Conservation (phyloP, 2,113 vertebrate genomes). For the Clarias batrachus region DNA sequence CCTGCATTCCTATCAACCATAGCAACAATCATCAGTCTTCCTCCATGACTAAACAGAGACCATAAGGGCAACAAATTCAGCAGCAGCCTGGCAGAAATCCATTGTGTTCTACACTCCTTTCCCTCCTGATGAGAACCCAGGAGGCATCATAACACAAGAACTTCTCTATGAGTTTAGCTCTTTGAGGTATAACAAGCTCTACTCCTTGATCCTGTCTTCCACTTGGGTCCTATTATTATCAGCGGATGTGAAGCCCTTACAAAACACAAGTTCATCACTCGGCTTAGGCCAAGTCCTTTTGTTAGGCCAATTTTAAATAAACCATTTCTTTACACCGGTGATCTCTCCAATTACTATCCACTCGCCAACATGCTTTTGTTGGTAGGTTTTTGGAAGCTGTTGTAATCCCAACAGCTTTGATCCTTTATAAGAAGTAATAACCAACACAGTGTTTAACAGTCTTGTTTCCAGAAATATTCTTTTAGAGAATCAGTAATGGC, state of each 20-base stretch:
- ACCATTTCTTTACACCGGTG: neutral
- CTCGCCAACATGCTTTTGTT: neutral
- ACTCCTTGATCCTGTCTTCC: neutral
- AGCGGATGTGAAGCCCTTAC: neutral
- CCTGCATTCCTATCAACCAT: neutral
- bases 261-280: neutral
- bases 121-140: neutral
- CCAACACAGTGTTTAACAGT: neutral
- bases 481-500: neutral
- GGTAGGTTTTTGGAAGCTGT: neutral
- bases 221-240: slow-evolving; percentile 5
- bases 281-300: neutral
- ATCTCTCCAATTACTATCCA: neutral
- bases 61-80: neutral
- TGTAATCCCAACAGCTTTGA: neutral
- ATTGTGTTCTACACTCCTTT: neutral
- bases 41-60: neutral
- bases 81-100: neutral
- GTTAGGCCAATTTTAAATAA: neutral
- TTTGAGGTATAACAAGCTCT: slow-evolving; percentile 3
- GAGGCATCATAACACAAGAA: neutral
- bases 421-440: neutral
- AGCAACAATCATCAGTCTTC: neutral
- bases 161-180: neutral
- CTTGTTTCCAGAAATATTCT: neutral